Evolutionary conservation across 1,140 invertebrate genomes (phyloP).

Genomic region (Eumaeus atala): DNA sequence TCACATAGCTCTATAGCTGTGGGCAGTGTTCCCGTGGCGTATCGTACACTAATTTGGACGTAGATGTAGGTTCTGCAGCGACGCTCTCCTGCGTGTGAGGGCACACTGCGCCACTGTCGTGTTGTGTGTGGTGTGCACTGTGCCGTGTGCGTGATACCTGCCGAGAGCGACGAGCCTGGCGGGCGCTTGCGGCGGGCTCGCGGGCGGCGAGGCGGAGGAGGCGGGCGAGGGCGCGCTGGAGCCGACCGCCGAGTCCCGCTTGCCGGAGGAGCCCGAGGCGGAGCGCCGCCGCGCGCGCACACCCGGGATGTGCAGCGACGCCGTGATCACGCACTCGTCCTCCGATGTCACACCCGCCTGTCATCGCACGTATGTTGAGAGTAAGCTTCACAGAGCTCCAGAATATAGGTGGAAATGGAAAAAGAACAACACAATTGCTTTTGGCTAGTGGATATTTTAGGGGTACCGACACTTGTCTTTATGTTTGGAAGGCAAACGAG

Average conservation of each 20-base stretch:
- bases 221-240: constrained; percentile 39
- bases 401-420: neutral
- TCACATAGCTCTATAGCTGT: too few species aligned
- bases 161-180: constrained; percentile 46
- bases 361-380: neutral
- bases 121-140: too few species aligned
- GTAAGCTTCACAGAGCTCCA: neutral
- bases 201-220: constrained; percentile 40
- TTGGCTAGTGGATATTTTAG: too few species aligned
- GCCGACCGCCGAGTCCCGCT: constrained; percentile 55
- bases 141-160: constrained; percentile 31
- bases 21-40: too few species aligned
- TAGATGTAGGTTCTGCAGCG: too few species aligned
- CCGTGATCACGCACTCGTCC: constrained; percentile 83
- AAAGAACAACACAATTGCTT: neutral
- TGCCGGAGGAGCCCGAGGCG: constrained; percentile 49
- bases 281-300: constrained; percentile 41
- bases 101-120: neutral
- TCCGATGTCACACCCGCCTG: constrained; percentile 54
- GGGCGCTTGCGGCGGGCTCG: constrained; percentile 40
- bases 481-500: too few species aligned
- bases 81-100: too few species aligned
- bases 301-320: constrained; percentile 84
- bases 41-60: too few species aligned
- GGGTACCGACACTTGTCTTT: too few species aligned